These are phyloP conservation scores for Tachypleus tridentatus DNA, from an alignment of 1,140 invertebrate species.

Conservation along the genomic window DNA sequence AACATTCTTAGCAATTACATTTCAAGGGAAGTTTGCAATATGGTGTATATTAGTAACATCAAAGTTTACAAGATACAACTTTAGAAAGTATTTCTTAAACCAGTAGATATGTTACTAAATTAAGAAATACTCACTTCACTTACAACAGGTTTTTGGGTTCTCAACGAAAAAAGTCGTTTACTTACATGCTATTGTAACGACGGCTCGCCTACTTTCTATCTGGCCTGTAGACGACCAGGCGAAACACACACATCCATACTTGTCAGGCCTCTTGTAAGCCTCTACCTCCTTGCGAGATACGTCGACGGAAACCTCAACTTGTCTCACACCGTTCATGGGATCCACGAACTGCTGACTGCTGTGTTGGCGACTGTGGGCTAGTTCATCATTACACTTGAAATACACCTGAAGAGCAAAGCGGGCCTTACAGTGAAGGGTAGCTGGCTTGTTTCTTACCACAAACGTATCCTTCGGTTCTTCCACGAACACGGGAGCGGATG, in stretches of 20 bases:
- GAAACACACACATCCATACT: slow-evolving; percentile 69
- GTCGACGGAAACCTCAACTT: slow-evolving; percentile 71
- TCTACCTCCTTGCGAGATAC: slow-evolving; percentile 81
- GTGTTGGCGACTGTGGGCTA: slow-evolving; percentile 46
- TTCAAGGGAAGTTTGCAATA: no score
- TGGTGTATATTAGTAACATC: no score
- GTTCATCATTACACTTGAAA: slow-evolving; percentile 72
- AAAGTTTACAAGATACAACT: no score
- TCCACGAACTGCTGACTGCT: slow-evolving; percentile 55
- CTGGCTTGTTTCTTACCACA: slow-evolving; percentile 78
- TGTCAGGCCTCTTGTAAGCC: slow-evolving; percentile 73
- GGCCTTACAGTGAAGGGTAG: slow-evolving; percentile 68
- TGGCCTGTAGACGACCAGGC: slow-evolving; percentile 63
- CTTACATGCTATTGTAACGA: slow-evolving; percentile 80
- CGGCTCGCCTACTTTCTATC: slow-evolving; percentile 65
- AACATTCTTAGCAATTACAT: no score
- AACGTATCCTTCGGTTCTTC: slow-evolving; percentile 70
- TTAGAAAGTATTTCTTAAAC: no score
- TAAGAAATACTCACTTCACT: no score
- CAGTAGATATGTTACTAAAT: no score
- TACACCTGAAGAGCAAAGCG: slow-evolving; percentile 63
- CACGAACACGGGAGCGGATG: slow-evolving; percentile 60
- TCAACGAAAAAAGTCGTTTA: not conserved
- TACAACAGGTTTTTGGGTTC: no score
- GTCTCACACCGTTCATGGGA: slow-evolving; percentile 66